These are phyloP conservation scores for Buathra laborator DNA, from an alignment of 2,888 invertebrate species.

Conservation along the genomic window DNA sequence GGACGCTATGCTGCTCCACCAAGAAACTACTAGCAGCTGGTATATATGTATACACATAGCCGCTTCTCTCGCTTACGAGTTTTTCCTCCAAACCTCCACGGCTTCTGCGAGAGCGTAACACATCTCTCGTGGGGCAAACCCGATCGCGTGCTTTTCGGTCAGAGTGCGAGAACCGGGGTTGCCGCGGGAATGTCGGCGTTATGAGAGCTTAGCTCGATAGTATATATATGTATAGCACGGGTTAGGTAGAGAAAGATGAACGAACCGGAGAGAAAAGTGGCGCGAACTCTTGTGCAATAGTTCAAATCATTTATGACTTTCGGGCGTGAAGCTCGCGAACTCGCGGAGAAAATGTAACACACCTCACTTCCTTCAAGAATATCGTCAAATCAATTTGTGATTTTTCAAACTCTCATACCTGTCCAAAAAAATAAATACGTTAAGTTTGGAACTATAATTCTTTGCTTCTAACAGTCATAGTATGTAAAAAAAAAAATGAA, in stretches of 20 bases:
- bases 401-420: background rate
- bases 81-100: conserved; percentile 29
- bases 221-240: background rate
- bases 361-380: background rate
- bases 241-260: background rate
- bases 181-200: conserved; percentile 21
- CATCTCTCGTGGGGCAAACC: conserved; percentile 41
- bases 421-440: background rate
- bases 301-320: conserved; percentile 37
- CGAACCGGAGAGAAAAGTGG: conserved; percentile 8
- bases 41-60: conserved; percentile 3
- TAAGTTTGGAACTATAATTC: too few relatives aligned
- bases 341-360: background rate
- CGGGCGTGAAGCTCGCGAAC: background rate
- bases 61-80: conserved; percentile 8
- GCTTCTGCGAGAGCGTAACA: conserved; percentile 26
- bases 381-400: background rate
- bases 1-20: conserved; percentile 5
- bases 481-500: too few relatives aligned
- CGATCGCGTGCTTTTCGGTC: conserved; percentile 48
- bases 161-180: conserved; percentile 19
- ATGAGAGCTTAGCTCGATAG: conserved; percentile 6
- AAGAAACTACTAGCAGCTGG: conserved; percentile 8
- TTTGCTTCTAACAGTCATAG: too few relatives aligned
- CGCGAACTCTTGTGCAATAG: conserved; percentile 14